A percentile compares a stretch with the other conserved stretches of the same genome.
Conservation (phyloP, 1,140 invertebrate genomes). For the Trachymyrmex septentrionalis region DNA sequence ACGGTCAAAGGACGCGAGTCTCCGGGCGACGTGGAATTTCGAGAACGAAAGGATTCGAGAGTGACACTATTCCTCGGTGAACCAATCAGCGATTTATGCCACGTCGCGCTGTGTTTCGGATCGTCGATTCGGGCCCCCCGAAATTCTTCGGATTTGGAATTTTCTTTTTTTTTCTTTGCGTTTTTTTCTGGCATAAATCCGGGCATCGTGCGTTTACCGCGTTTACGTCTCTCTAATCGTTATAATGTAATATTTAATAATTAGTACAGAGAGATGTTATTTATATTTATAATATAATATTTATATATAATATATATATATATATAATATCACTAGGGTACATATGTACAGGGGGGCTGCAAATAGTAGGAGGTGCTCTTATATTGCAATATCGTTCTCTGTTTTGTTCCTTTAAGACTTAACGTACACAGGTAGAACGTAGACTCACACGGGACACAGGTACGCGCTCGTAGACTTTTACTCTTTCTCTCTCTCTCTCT, state of each 20-base stretch:
- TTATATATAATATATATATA: too few relatives aligned
- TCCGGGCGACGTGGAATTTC: constrained; percentile 25
- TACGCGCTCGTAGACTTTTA: constrained; percentile 61
- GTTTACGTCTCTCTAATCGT: constrained; percentile 79
- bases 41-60: constrained; percentile 20
- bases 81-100: constrained; percentile 25
- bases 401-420: constrained; percentile 57
- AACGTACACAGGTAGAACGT: constrained; percentile 59
- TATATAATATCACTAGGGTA: too few relatives aligned
- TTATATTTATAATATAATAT: constrained; percentile 65
- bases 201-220: constrained; percentile 78
- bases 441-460: constrained; percentile 52
- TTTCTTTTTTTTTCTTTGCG: constrained; percentile 20
- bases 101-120: background rate
- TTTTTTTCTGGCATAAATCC: constrained; percentile 62
- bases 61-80: background rate
- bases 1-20: constrained; percentile 22
- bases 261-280: constrained; percentile 85
- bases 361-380: constrained; percentile 79
- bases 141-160: constrained; percentile 36
- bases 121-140: constrained; percentile 11
- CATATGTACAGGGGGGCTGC: too few relatives aligned
- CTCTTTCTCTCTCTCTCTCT: constrained; percentile 3
- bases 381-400: constrained; percentile 82
- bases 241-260: constrained; percentile 84